A percentile compares a stretch with the other conserved stretches of the same genome.
phyloP scores from a whole-genome alignment of 2,888 invertebrate species.

The Macropis europaea region DNA sequence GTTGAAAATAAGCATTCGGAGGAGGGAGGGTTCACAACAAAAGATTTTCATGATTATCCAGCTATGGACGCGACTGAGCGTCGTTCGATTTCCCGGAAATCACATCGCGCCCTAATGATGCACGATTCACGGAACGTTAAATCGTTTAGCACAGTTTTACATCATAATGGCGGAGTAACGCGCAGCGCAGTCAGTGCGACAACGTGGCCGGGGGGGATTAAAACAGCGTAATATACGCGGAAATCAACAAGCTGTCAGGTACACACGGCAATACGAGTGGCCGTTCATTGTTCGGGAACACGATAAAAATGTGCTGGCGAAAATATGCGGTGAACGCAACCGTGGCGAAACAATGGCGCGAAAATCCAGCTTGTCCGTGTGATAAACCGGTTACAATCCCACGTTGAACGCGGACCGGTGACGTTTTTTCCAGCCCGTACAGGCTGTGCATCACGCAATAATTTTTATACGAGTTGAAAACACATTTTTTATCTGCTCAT shows the following conservation, averaged over 20 bases:
- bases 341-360: slow-evolving; percentile 34
- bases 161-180: slow-evolving; percentile 23
- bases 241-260: slow-evolving; percentile 51
- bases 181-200: slow-evolving; percentile 23
- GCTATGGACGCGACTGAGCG: not conserved
- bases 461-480: slow-evolving; percentile 40
- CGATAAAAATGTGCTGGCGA: slow-evolving; percentile 49
- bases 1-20: too few relatives aligned
- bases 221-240: slow-evolving; percentile 39
- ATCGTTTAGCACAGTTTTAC: slow-evolving; percentile 42
- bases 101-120: slow-evolving; percentile 6
- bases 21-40: too few relatives aligned
- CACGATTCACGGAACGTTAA: slow-evolving; percentile 27
- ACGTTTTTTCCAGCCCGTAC: slow-evolving; percentile 17
- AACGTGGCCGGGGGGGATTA: slow-evolving; percentile 43
- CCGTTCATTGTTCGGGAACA: slow-evolving; percentile 36
- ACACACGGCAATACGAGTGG: slow-evolving; percentile 44
- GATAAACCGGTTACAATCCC: slow-evolving; percentile 60
- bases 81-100: not conserved
- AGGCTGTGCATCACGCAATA: slow-evolving; percentile 21
- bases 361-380: slow-evolving; percentile 39
- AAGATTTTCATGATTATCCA: too few relatives aligned
- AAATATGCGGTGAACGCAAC: slow-evolving; percentile 21
- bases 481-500: slow-evolving; percentile 41
- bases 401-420: slow-evolving; percentile 25